A percentile compares a stretch with the other conserved stretches of the same genome.
These are phyloP conservation scores for Cryptocephalus primarius DNA, from an alignment of 2,888 invertebrate genomes.

Conservation along the genomic window DNA sequence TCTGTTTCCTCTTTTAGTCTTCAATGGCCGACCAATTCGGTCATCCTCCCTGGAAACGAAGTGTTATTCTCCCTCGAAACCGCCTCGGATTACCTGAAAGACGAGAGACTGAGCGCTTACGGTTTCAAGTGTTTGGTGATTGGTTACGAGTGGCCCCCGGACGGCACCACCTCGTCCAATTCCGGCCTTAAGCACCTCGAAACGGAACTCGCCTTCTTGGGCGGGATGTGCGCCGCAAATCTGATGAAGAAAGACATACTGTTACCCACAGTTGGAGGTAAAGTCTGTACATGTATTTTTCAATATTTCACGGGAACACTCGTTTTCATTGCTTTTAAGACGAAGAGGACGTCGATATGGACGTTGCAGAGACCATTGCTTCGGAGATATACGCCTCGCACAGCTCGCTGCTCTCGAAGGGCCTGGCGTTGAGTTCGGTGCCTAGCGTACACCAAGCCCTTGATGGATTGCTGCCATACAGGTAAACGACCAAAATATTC, in stretches of 20 bases:
- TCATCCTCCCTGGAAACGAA: conserved; percentile 86
- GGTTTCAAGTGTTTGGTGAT: conserved; percentile 72
- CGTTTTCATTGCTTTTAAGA: conserved; percentile 34
- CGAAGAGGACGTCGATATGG: conserved; percentile 60
- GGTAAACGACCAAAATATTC: too few relatives aligned
- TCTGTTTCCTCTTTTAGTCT: conserved; percentile 30
- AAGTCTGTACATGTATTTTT: conserved; percentile 8
- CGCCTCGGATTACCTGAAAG: conserved; percentile 86
- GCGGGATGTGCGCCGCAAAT: conserved; percentile 83
- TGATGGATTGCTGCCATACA: conserved; percentile 76
- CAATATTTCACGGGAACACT: neutral
- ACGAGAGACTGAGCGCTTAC: conserved; percentile 70
- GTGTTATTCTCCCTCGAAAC: conserved; percentile 93
- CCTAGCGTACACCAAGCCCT: conserved; percentile 84
- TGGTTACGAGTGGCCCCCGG: conserved; percentile 68
- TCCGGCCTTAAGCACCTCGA: conserved; percentile 64
- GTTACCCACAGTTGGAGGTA: conserved; percentile 50
- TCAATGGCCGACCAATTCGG: conserved; percentile 80
- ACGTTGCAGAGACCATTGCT: conserved; percentile 59
- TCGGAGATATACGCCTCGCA: conserved; percentile 47
- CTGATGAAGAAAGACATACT: conserved; percentile 74
- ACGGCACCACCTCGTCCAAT: conserved; percentile 30
- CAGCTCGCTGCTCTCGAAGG: conserved; percentile 71
- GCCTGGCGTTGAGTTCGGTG: conserved; percentile 77
- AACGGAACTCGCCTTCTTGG: conserved; percentile 80